phyloP scores from a whole-genome alignment of 2,113 vertebrate species.

The Hippocampus barbouri region DNA sequence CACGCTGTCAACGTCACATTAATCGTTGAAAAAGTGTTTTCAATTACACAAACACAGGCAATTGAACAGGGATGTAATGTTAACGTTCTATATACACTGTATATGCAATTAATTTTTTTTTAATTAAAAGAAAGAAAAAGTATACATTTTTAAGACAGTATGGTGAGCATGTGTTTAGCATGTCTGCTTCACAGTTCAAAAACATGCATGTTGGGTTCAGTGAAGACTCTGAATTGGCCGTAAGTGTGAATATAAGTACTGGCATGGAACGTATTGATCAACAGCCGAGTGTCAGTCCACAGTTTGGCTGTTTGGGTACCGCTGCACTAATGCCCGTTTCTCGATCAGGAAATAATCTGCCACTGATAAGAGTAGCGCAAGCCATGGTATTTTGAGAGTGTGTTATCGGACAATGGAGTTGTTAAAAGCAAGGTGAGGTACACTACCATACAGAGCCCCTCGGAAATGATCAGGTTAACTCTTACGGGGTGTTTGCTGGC shows the following conservation, averaged over 20 bases:
- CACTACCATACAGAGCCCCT: slow-evolving; percentile 12
- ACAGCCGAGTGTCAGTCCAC: neutral
- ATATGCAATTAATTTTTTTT: too few relatives aligned
- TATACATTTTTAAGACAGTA: too few relatives aligned
- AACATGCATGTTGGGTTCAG: neutral
- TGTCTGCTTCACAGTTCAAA: too few relatives aligned
- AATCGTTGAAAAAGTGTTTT: too few relatives aligned
- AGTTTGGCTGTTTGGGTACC: neutral
- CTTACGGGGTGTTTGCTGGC: slow-evolving; percentile 17
- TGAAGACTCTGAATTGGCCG: neutral
- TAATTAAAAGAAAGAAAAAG: too few relatives aligned
- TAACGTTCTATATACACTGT: too few relatives aligned
- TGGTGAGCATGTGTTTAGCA: too few relatives aligned
- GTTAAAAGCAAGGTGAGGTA: neutral
- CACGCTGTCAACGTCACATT: too few relatives aligned
- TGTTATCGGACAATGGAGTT: neutral
- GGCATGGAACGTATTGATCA: neutral
- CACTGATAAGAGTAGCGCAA: neutral
- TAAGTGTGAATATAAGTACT: too few relatives aligned
- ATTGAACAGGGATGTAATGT: too few relatives aligned
- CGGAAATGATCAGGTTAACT: slow-evolving; percentile 39
- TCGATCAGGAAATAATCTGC: slow-evolving; percentile 4
- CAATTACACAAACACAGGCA: too few relatives aligned
- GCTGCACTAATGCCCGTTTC: neutral
- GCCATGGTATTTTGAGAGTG: neutral